Evolutionary conservation across 1,140 invertebrate genomes (phyloP).

Genomic region (Lethrus apterus): DNA sequence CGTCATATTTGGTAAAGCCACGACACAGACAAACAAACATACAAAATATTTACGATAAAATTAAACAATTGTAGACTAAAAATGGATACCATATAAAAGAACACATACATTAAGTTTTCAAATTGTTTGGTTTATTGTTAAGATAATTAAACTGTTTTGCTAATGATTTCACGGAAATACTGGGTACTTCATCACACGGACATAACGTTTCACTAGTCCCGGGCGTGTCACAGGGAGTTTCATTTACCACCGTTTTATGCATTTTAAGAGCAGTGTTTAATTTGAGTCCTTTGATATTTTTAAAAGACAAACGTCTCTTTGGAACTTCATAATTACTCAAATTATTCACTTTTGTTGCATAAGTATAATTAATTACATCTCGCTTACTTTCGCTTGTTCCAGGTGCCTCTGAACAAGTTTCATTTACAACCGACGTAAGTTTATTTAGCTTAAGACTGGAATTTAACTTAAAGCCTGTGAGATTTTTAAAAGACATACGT

Average conservation of each 20-base stretch:
- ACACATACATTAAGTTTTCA: neutral
- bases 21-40: no score
- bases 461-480: slow-evolving; percentile 42
- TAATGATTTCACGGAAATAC: slow-evolving; percentile 31
- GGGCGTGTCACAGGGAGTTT: slow-evolving; percentile 21
- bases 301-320: slow-evolving; percentile 30
- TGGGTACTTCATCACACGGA: slow-evolving; percentile 16
- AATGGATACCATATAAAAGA: no score
- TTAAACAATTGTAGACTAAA: no score
- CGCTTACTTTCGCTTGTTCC: slow-evolving; percentile 30
- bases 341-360: no score
- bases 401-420: slow-evolving; percentile 21
- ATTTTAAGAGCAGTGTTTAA: slow-evolving; percentile 34
- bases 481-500: slow-evolving; percentile 39
- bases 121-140: slow-evolving; percentile 3
- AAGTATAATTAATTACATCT: no score
- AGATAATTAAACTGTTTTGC: slow-evolving; percentile 27
- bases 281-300: slow-evolving; percentile 44
- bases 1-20: no score
- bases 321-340: slow-evolving; percentile 1
- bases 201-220: slow-evolving; percentile 27
- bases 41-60: no score
- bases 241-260: slow-evolving; percentile 16
- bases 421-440: slow-evolving; percentile 17
- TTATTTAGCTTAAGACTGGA: slow-evolving; percentile 25